Base-by-base conservation (phyloP, 2,797 vertebrate species). In the Lithobates sylvaticus region DNA sequence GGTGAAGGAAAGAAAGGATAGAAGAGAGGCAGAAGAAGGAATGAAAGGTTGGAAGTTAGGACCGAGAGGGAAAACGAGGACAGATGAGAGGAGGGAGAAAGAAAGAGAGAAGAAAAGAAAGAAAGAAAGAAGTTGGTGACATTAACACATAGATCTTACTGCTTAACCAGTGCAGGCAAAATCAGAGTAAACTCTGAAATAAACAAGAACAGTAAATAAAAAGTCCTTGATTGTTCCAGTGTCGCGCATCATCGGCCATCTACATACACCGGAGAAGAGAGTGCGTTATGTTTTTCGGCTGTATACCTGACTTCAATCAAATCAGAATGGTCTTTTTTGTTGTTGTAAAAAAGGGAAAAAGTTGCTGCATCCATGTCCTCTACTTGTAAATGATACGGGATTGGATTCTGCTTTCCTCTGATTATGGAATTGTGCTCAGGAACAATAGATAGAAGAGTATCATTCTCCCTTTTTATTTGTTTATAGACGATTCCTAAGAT, bases 391-490 rank as follows among this genome's bases (percentile, higher is more conserved):
- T 82, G 61, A 82, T 68, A 65, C 47, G 47, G 68, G 34, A 76
- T 23, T 12, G 64, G 27, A n/a, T 81, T 58, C 50, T 54, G 68
- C 75, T 82, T 16, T 80, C 65, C 70, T 21, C 65, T 81, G 84
- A 86, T 86, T 85, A 23, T 67, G 13, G 34, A 23, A 81, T 71
- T 86, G 72, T 86, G 39, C 76, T 67, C 74, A 2, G 68, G 74
- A 76, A 81, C 72, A 81, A 86, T 81, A 10, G 64, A 76, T 21
- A n/a, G 44, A 21, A 18, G 10, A 81, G 42, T 81, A 21, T 77
- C 23, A 58, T 71, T 68, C 69, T 69, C 68, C 50, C 39, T 81
- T 76, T 67, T 69, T 54, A 39, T 70, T 76, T 68, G 64, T 86
- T 86, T 80, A 81, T 29, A 54, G n/a, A 39, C 36, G 54, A 42